phyloP scores from a whole-genome alignment of 1,140 invertebrate genomes.

The Scaptomyza hsui region DNA sequence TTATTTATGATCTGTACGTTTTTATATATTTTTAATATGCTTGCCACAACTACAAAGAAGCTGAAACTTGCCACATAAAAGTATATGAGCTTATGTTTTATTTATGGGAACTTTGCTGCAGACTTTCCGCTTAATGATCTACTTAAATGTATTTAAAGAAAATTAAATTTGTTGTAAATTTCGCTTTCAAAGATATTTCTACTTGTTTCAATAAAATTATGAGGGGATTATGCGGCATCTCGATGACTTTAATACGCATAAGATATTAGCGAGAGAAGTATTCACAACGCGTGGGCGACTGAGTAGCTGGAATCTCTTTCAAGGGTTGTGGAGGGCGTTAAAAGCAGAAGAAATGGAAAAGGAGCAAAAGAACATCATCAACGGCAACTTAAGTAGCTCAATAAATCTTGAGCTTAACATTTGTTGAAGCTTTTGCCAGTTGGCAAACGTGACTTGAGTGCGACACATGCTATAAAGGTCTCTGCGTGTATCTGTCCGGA shows the following conservation, averaged over 20 bases:
- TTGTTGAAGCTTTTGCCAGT: slow-evolving; percentile 70
- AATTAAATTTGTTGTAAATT: not conserved
- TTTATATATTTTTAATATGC: slow-evolving; percentile 22
- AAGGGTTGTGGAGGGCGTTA: not conserved
- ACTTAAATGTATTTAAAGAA: slow-evolving; percentile 25
- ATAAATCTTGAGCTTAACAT: slow-evolving; percentile 80
- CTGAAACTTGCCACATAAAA: slow-evolving; percentile 44
- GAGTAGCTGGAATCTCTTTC: slow-evolving; percentile 14
- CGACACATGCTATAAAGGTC: slow-evolving; percentile 59
- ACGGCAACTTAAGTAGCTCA: slow-evolving; percentile 77
- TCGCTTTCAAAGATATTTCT: slow-evolving; percentile 8
- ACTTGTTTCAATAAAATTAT: slow-evolving; percentile 20
- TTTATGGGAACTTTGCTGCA: slow-evolving; percentile 40
- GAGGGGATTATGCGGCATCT: slow-evolving; percentile 14
- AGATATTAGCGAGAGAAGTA: slow-evolving; percentile 21
- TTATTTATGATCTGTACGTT: slow-evolving; percentile 70
- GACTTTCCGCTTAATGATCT: slow-evolving; percentile 28
- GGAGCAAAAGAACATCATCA: slow-evolving; percentile 57
- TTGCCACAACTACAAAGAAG: slow-evolving; percentile 16
- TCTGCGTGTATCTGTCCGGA: slow-evolving; percentile 22
- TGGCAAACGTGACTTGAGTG: slow-evolving; percentile 72
- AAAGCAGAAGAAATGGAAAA: not conserved
- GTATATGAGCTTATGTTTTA: slow-evolving; percentile 43
- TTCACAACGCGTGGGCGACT: slow-evolving; percentile 23
- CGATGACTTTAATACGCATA: slow-evolving; percentile 29